Conservation (phyloP, 2,113 vertebrate species). For the Halichoeres trimaculatus region DNA sequence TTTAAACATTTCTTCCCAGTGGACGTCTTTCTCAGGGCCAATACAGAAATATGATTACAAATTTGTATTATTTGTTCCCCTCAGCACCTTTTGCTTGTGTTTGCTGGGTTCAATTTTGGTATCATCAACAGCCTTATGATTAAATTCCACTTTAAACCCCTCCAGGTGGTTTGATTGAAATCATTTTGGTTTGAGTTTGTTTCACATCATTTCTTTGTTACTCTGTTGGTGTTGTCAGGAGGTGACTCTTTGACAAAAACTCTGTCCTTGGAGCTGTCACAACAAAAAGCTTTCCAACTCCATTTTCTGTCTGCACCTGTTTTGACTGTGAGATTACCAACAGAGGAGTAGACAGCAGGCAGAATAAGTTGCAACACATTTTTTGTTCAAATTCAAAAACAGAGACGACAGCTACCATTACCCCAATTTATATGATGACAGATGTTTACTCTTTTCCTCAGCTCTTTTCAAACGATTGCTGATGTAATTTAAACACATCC, state of each 20-base stretch:
- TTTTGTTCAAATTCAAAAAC: neutral
- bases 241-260: slow-evolving; percentile 3
- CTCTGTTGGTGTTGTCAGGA: slow-evolving; percentile 11
- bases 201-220: slow-evolving; percentile 1
- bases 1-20: slow-evolving; percentile 13
- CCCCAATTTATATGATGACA: slow-evolving; percentile 42
- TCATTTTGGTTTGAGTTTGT: neutral
- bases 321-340: slow-evolving; percentile 11
- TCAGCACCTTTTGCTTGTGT: slow-evolving; percentile 13
- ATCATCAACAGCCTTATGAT: neutral
- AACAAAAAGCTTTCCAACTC: slow-evolving; percentile 1
- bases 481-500: neutral
- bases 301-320: neutral
- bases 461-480: slow-evolving; percentile 9
- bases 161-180: slow-evolving; percentile 9
- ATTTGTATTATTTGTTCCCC: slow-evolving; percentile 27
- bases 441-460: slow-evolving; percentile 12
- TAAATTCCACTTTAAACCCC: neutral
- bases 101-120: slow-evolving; percentile 15
- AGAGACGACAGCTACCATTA: slow-evolving; percentile 18
- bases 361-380: neutral
- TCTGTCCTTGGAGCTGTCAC: slow-evolving; percentile 25
- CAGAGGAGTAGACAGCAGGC: neutral
- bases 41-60: slow-evolving; percentile 23
- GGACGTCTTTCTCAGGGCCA: slow-evolving; percentile 13